phyloP scores from a whole-genome alignment of 2,888 invertebrate species.

The Alcis repandata region DNA sequence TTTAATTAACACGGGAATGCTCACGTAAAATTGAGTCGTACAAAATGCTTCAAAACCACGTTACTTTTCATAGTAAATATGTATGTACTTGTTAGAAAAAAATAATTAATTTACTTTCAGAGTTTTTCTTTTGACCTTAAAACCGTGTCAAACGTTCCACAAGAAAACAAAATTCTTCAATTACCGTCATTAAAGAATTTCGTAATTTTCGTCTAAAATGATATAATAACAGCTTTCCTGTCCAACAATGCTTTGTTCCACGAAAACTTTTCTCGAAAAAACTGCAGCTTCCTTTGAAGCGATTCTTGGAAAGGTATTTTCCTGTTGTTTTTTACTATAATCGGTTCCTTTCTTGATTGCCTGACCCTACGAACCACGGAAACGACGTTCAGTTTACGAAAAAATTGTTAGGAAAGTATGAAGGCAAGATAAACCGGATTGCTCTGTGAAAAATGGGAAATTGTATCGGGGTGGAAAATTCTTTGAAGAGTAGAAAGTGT shows the following conservation, averaged over 20 bases:
- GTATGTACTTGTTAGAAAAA: no score
- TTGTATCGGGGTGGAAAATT: conserved; percentile 4
- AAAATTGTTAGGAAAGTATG: neutral
- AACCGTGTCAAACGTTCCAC: neutral
- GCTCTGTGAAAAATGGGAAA: conserved; percentile 2
- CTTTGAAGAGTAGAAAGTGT: neutral
- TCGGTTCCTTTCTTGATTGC: conserved; percentile 8
- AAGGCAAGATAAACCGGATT: conserved; percentile 4
- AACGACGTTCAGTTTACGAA: neutral
- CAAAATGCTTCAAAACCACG: no score
- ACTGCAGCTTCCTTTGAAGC: neutral
- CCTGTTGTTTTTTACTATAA: conserved; percentile 10
- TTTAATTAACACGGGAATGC: no score
- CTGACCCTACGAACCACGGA: conserved; percentile 1
- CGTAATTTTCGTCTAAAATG: neutral
- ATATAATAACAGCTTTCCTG: neutral
- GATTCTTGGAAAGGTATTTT: conserved; percentile 5
- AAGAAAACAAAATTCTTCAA: neutral
- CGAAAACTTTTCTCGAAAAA: neutral
- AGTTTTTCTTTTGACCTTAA: neutral
- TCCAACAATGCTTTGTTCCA: conserved; percentile 4
- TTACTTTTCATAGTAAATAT: no score
- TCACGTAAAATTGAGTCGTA: no score
- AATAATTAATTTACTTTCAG: no score
- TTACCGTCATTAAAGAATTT: neutral